These are phyloP conservation scores for Xylota sylvarum DNA, from an alignment of 2,888 invertebrate species.

Conservation along the genomic window DNA sequence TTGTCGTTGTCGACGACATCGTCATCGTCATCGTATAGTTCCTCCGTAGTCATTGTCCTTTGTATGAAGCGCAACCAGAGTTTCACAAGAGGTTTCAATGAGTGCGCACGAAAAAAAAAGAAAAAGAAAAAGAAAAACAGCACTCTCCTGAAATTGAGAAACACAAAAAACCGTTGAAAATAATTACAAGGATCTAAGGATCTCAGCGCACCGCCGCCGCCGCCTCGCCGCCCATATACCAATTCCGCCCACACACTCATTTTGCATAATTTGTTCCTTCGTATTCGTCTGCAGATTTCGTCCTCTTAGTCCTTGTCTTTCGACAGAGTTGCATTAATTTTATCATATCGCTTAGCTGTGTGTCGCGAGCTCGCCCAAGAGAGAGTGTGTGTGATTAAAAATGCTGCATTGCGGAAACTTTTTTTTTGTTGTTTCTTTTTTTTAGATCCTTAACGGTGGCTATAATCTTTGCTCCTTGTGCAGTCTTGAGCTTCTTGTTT, in stretches of 20 bases:
- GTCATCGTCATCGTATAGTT: constrained; percentile 41
- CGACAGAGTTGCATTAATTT: constrained; percentile 74
- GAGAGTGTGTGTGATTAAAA: constrained; percentile 74
- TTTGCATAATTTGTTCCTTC: constrained; percentile 74
- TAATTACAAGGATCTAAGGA: constrained; percentile 73
- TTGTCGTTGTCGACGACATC: constrained; percentile 47
- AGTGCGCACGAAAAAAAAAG: constrained; percentile 40
- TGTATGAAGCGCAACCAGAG: constrained; percentile 57
- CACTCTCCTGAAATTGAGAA: constrained; percentile 66
- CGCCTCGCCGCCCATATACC: constrained; percentile 30
- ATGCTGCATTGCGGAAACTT: constrained; percentile 76
- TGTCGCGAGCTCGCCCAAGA: constrained; percentile 54
- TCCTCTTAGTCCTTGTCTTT: constrained; percentile 60
- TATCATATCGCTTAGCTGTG: constrained; percentile 64
- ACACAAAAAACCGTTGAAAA: constrained; percentile 71
- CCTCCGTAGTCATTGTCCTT: constrained; percentile 58
- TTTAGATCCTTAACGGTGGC: constrained; percentile 55
- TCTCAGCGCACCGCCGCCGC: constrained; percentile 29
- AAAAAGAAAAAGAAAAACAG: constrained; percentile 13
- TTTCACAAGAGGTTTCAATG: constrained; percentile 68
- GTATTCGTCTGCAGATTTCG: constrained; percentile 73
- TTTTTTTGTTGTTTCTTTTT: constrained; percentile 37
- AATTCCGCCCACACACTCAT: constrained; percentile 60
- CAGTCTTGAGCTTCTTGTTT: constrained; percentile 54
- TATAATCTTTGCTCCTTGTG: constrained; percentile 51